Evolutionary conservation across 2,888 invertebrate species (phyloP), one percentile per base, ranked within the genome.

Genomic region (Chymomyza fuscimana): DNA sequence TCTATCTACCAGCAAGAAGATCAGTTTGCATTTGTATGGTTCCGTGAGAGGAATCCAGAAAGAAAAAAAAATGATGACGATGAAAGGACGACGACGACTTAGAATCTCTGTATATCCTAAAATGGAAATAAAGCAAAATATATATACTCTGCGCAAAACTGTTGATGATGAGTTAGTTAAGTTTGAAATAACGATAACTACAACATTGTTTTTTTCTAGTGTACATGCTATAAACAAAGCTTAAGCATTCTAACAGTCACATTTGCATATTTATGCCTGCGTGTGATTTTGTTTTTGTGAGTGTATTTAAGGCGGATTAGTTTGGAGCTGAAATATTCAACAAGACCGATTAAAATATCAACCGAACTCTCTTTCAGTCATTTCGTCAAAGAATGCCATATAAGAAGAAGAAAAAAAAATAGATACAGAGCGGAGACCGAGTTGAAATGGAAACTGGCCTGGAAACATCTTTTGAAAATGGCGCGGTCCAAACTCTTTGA

Each of bases 341-440:
- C 67, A 72, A 77, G 87, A 85, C 82, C 79, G 82, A 83, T 83
- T 87, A 83, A 83, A 85, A 83, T 85, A 85, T 85, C 86, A 85
- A 82, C 77, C 82, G 75, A 75, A 75, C 77, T 68, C 40, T 46
- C 25, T 29, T 22, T 71, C 80, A 69, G 40, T 46, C 40, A 46
- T 46, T 46, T 46, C 40, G 40, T 46, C 40, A 46, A 46, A 46
- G 40, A 46, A 46, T 46, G 40, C 40, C 12, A 46, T 46, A 46
- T 32, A 60, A 60, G 36, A 60, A 60, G 1, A 60, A 22, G 32
- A 59, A 22, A 60, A 10, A 59, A 4, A 22, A 16, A 5, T 6
- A 16, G 9, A 16, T 10, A 60, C 7, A 29, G 36, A 61, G 36
- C n/a, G n/a, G 4, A 15, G 32, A 59, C 59, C 22, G 22, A 64